These are phyloP conservation scores for Pollenia amentaria DNA, from an alignment of 2,888 invertebrate species.

Conservation along the genomic window DNA sequence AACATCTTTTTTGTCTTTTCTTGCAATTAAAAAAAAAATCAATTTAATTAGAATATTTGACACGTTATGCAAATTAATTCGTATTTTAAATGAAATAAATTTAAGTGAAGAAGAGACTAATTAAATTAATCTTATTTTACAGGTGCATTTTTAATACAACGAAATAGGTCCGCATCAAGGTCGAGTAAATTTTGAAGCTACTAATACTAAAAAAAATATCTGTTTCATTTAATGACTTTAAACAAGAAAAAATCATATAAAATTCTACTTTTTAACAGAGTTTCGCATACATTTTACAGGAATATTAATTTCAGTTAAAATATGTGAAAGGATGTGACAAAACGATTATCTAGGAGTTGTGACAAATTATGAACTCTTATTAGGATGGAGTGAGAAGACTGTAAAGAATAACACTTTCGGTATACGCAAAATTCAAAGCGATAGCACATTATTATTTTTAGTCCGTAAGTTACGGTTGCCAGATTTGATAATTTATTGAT, in stretches of 20 bases:
- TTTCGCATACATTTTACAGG: no score
- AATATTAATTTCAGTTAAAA: no score
- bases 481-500: no score
- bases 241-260: not conserved
- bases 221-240: slow-evolving; percentile 20
- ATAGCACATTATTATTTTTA: no score
- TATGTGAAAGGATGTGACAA: no score
- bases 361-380: no score
- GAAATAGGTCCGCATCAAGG: slow-evolving; percentile 32
- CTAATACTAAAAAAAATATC: not conserved
- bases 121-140: slow-evolving; percentile 32
- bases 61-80: slow-evolving; percentile 51
- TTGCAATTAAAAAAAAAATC: not conserved
- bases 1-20: not conserved
- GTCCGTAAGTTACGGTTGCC: no score
- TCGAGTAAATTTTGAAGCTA: not conserved
- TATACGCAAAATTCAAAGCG: no score
- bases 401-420: no score
- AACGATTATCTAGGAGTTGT: no score
- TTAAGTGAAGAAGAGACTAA: slow-evolving; percentile 21
- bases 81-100: slow-evolving; percentile 25
- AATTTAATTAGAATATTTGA: slow-evolving; percentile 24
- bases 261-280: no score
- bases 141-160: not conserved
- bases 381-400: no score